Evolutionary conservation across 2,888 invertebrate genomes (phyloP).

Genomic region (Trimorus sp.): DNA sequence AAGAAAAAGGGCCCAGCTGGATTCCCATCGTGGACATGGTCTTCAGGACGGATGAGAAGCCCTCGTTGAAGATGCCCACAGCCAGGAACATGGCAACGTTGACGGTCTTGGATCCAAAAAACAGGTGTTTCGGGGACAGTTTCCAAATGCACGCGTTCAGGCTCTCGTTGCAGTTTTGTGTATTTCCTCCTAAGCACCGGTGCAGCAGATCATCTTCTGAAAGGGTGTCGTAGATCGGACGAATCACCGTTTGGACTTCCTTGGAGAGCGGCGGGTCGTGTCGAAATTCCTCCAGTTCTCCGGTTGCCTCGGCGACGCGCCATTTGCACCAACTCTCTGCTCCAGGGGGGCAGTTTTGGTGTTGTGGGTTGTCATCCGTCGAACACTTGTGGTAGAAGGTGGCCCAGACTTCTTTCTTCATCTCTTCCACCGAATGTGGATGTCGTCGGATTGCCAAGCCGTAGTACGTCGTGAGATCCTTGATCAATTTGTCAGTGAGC

Average conservation of each 20-base stretch:
- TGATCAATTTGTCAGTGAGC: slow-evolving; percentile 56
- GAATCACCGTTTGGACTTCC: slow-evolving; percentile 2
- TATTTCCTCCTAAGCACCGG: slow-evolving; percentile 1
- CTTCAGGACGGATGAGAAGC: slow-evolving; percentile 15
- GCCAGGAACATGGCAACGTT: slow-evolving; percentile 15
- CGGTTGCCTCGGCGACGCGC: slow-evolving; percentile 49
- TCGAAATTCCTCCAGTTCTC: slow-evolving; percentile 13
- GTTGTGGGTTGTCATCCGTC: slow-evolving; percentile 58
- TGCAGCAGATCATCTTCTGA: slow-evolving; percentile 9
- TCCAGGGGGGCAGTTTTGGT: slow-evolving; percentile 50
- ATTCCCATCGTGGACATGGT: slow-evolving; percentile 18
- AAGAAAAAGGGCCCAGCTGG: slow-evolving; percentile 12
- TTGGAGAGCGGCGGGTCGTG: slow-evolving; percentile 41
- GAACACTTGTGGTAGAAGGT: slow-evolving; percentile 59
- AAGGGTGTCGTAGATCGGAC: slow-evolving; percentile 7
- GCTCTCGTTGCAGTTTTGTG: slow-evolving; percentile 9
- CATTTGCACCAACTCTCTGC: slow-evolving; percentile 57
- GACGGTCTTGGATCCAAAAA: slow-evolving; percentile 14
- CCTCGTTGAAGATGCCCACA: slow-evolving; percentile 22
- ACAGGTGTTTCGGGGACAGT: slow-evolving; percentile 11
- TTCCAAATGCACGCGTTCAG: slow-evolving; percentile 16
- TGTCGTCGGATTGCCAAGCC: slow-evolving; percentile 18
- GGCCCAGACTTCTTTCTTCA: slow-evolving; percentile 17
- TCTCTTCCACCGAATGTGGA: slow-evolving; percentile 4
- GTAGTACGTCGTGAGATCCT: slow-evolving; percentile 46